A percentile compares a stretch with the other conserved stretches of the same genome.
Conservation (phyloP, 2,797 vertebrate species). For the Eulemur rubriventer region DNA sequence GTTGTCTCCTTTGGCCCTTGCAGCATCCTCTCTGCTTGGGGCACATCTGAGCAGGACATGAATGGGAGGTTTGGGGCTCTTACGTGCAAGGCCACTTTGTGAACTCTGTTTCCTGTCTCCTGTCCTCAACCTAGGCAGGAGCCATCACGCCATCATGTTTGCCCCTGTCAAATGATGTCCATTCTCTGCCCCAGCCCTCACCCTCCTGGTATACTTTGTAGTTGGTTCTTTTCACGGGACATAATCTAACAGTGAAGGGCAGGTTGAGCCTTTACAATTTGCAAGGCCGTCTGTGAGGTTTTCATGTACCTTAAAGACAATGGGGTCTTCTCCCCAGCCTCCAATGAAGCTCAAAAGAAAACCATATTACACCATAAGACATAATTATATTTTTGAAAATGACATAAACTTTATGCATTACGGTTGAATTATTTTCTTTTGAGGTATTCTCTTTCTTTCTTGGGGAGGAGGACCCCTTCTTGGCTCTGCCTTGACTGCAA, state of each 20-base stretch:
- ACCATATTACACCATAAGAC: not conserved
- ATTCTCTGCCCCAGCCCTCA: too few relatives aligned
- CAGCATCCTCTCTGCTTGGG: not conserved
- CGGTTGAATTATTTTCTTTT: not conserved
- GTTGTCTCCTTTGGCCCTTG: fast-evolving
- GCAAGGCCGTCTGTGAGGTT: not conserved
- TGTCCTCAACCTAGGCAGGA: not conserved
- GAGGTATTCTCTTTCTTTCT: not conserved
- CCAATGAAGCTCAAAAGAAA: not conserved
- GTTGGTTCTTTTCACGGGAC: too few relatives aligned
- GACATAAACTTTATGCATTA: not conserved
- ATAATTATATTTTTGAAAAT: not conserved
- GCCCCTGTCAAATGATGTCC: fast-evolving
- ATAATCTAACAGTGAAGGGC: not conserved
- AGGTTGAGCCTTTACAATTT: not conserved
- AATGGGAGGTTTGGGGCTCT: not conserved
- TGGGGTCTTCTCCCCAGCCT: not conserved
- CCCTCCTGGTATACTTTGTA: not conserved
- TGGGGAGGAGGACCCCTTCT: not conserved
- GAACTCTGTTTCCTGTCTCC: too few relatives aligned
- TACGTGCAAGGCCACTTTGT: not conserved
- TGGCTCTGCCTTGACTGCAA: fast-evolving
- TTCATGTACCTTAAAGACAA: not conserved
- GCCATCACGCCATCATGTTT: not conserved
- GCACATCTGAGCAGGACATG: fast-evolving